A percentile compares a stretch with the other conserved stretches of the same genome.
Conservation (phyloP, 1,140 invertebrate genomes). For the Plodia interpunctella region DNA sequence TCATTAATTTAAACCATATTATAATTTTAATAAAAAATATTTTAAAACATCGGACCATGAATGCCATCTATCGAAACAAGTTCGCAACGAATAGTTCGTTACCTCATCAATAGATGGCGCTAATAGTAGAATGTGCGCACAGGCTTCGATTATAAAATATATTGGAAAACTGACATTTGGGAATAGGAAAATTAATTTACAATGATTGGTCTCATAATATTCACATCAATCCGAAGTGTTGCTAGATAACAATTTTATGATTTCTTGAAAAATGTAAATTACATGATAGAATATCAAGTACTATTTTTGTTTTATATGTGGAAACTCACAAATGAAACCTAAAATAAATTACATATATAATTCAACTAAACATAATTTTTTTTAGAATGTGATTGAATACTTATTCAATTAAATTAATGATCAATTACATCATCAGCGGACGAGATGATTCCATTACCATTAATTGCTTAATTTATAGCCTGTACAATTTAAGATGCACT, state of each 20-base stretch:
- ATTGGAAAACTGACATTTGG: no score
- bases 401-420: constrained; percentile 6
- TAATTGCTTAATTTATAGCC: constrained; percentile 6
- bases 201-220: no score
- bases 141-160: neutral
- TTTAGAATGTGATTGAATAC: neutral
- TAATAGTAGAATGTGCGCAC: neutral
- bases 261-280: no score
- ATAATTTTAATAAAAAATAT: neutral
- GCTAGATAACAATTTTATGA: no score
- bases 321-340: no score
- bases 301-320: no score
- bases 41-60: neutral
- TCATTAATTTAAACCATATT: no score
- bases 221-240: no score
- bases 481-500: constrained; percentile 5
- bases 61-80: neutral
- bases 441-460: constrained; percentile 1
- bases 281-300: no score
- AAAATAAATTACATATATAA: neutral
- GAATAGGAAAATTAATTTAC: no score
- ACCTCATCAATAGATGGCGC: neutral
- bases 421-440: neutral
- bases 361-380: neutral
- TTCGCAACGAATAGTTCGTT: neutral